phyloP scores from a whole-genome alignment of 2,113 vertebrate species.

The Podiceps cristatus region DNA sequence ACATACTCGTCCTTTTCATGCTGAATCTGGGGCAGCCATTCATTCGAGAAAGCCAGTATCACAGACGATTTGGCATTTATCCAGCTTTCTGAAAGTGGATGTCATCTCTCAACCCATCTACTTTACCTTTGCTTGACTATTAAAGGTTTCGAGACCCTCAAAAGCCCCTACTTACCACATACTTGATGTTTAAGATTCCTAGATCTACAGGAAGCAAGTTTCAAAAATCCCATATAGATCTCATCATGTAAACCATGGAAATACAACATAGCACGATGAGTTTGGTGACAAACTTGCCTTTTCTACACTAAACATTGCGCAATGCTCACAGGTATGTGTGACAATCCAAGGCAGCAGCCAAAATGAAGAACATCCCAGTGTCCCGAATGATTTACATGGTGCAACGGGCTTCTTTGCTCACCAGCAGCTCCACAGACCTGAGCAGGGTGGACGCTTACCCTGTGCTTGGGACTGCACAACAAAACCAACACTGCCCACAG shows the following conservation, averaged over 20 bases:
- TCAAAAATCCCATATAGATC: neutral
- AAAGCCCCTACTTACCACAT: neutral
- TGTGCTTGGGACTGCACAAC: neutral
- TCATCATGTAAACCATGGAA: neutral
- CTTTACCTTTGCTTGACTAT: neutral
- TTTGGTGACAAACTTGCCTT: neutral
- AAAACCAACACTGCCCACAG: neutral
- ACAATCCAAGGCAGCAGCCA: neutral
- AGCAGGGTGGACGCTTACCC: accelerated
- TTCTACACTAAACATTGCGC: neutral
- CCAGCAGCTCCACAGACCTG: neutral
- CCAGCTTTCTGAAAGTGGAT: neutral
- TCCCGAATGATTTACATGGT: neutral
- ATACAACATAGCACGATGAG: accelerated
- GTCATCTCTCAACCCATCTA: neutral
- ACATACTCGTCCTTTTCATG: neutral
- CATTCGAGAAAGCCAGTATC: neutral
- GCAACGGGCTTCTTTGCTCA: neutral
- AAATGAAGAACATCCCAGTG: neutral
- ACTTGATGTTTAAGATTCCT: neutral
- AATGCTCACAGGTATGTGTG: neutral
- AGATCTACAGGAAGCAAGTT: neutral
- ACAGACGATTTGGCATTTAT: neutral
- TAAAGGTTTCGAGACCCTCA: neutral
- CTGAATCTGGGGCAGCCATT: slow-evolving; percentile 59